Percentiles rank a stretch among this genome's conserved stretches.
Conservation (phyloP, 2,113 vertebrate genomes). For the Campylomormyrus tamandua region DNA sequence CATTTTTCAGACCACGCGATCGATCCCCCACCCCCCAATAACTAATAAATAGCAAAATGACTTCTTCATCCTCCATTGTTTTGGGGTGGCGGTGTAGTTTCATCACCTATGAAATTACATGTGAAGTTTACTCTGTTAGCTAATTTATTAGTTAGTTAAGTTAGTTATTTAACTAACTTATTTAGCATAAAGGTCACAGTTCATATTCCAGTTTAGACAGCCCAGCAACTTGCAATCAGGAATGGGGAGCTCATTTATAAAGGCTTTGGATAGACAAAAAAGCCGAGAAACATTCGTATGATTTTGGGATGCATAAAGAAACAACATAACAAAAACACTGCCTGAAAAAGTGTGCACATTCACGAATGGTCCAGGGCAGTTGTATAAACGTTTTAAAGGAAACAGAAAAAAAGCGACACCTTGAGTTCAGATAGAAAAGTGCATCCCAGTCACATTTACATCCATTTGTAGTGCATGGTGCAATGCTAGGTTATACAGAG, state of each 20-base stretch:
- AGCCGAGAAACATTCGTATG: too few species aligned
- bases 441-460: background rate
- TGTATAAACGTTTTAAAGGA: background rate
- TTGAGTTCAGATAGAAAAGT: background rate
- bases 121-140: too few species aligned
- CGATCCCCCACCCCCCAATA: too few species aligned
- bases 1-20: too few species aligned
- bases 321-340: background rate
- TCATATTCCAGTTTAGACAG: background rate
- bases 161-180: too few species aligned
- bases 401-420: background rate
- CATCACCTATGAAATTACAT: too few species aligned
- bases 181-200: background rate
- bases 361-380: background rate
- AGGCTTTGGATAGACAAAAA: background rate
- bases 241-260: background rate
- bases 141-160: too few species aligned
- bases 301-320: background rate
- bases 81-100: too few species aligned
- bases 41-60: too few species aligned
- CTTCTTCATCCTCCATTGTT: too few species aligned
- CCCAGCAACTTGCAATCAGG: background rate
- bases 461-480: too few species aligned
- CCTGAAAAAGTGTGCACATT: background rate
- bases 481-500: too few species aligned